phyloP scores from a whole-genome alignment of 1,140 invertebrate species.

The Rhizoglyphus robini region DNA sequence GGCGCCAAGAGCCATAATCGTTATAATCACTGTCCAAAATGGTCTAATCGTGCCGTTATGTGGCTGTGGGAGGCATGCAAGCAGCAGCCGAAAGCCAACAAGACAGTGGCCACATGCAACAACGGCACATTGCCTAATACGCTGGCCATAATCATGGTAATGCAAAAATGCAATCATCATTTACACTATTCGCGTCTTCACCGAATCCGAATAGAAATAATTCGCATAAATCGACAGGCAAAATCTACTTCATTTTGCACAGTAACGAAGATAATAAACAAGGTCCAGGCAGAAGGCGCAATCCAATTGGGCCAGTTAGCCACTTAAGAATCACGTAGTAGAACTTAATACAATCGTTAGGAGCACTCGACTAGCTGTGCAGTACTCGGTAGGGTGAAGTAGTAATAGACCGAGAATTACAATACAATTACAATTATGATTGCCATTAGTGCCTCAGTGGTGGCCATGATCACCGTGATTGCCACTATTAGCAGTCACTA shows the following conservation, averaged over 20 bases:
- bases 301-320: neutral
- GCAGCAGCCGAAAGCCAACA: neutral
- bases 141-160: slow-evolving; percentile 9
- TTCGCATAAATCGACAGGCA: slow-evolving; percentile 9
- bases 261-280: slow-evolving; percentile 1
- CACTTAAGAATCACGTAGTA: slow-evolving; percentile 13
- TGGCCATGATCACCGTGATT: neutral
- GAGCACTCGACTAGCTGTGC: neutral
- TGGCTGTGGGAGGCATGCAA: neutral
- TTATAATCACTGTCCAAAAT: slow-evolving; percentile 11
- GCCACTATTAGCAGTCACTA: too few relatives aligned
- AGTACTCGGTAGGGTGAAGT: neutral
- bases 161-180: slow-evolving; percentile 11
- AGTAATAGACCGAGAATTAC: slow-evolving; percentile 3
- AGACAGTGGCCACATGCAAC: neutral
- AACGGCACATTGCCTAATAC: neutral
- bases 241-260: neutral
- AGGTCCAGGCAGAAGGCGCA: neutral
- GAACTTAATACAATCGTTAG: neutral
- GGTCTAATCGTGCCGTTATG: slow-evolving; percentile 7
- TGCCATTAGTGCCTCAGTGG: neutral
- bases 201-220: neutral
- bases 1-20: neutral
- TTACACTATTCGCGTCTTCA: slow-evolving; percentile 9
- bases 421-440: slow-evolving; percentile 15